Evolutionary conservation across 2,113 vertebrate species (phyloP), one percentile per base, ranked within the genome.

Genomic region (Antigone vipio): DNA sequence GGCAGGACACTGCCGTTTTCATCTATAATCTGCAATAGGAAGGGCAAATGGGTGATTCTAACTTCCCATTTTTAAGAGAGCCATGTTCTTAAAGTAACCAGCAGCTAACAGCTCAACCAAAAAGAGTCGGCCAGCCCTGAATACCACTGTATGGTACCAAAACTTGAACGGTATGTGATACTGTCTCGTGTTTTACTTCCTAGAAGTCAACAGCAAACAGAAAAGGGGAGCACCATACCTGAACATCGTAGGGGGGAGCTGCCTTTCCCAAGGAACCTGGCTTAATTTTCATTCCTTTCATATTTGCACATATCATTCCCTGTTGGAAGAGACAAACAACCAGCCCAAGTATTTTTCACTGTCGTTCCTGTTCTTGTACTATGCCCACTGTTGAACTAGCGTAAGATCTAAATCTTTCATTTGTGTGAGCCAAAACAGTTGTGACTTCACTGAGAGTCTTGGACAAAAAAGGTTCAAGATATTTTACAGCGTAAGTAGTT

Each of bases 251-350:
- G 20, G 91, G 96, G 32, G 86, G 89, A 15, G 96, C 44, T 40
- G 98, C 89, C 66, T 97, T 98, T 14, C 98, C 98, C 89, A 98
- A 97, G 6, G 98, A 99, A 17, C 98, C 98, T 6, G 96, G 98
- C 85, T 98, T 99, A 93, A 99, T 98, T 95, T 97, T 97, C 96
- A 98, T 98, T 68, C 98, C 98, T 98, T 98, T 99, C 42, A 95
- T 94, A 77, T 97, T 98, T 27, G 95, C 97, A 74, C 98, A 98
- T 82, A 98, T 97, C 50, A 99, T 89, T 79, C 98, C 98, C 98
- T 99, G 40, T 88, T 71, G 64, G 91, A 85, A 96, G 56, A 74
- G 66, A 88, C 21, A 76, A 67, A 18, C 26, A 63, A 84, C 15
- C 30, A 64, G 16, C 24, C 64, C 45, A 63, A 19, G 9, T 73